These are phyloP conservation scores for Pocillopora damicornis DNA, from an alignment of 64 coral and sea anemone genomes.

Conservation along the genomic window DNA sequence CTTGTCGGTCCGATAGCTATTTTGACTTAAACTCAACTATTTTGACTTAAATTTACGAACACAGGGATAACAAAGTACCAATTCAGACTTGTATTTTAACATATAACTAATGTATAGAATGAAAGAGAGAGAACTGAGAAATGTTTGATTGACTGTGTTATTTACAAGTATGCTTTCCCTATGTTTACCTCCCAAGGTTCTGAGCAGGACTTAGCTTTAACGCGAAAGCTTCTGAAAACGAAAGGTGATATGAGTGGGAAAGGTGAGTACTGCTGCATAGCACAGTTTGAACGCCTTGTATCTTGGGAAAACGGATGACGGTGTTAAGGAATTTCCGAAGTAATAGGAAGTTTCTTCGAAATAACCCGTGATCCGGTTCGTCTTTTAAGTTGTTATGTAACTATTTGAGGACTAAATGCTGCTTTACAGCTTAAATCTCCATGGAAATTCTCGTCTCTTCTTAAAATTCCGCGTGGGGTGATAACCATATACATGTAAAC, in stretches of 20 bases:
- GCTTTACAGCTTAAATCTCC: not conserved
- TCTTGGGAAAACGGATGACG: not conserved
- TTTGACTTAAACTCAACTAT: too few relatives aligned
- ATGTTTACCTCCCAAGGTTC: slow-evolving; percentile 45
- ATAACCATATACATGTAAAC: not conserved
- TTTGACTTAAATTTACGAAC: not conserved
- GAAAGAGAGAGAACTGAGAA: not conserved
- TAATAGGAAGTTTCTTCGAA: not conserved
- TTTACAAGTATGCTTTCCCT: not conserved
- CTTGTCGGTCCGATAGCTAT: not conserved
- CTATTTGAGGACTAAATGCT: not conserved
- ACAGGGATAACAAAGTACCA: not conserved
- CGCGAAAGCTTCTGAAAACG: slow-evolving; percentile 80
- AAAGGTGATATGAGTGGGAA: slow-evolving; percentile 90
- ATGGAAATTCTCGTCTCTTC: not conserved
- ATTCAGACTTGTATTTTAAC: not conserved
- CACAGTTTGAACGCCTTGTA: not conserved
- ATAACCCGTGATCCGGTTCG: not conserved
- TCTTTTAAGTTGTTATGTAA: not conserved
- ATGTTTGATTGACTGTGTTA: not conserved
- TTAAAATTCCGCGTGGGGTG: not conserved
- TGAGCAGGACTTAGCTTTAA: slow-evolving; percentile 84
- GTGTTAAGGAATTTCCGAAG: not conserved
- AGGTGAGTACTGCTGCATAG: slow-evolving; percentile 39
- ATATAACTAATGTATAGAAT: not conserved